Base-by-base conservation (phyloP, 2,888 invertebrate species). In the Xanthia togata region DNA sequence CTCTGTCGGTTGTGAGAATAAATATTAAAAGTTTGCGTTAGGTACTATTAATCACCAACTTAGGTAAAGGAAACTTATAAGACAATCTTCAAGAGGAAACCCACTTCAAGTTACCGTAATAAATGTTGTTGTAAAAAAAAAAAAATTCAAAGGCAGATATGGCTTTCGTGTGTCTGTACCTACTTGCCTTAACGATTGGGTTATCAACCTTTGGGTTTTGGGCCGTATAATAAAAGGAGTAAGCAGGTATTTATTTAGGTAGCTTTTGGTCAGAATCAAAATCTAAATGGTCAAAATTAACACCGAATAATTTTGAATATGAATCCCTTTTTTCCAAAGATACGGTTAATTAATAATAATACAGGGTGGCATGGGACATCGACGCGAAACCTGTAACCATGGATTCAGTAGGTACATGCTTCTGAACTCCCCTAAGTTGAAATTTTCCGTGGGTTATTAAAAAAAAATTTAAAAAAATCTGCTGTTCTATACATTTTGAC, bases 21-120 rank as follows among this genome's bases (percentile, higher is more conserved):
- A 55, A 72, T 60, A 79, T 69, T 55, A 41, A 57, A 53, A 60
- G 12, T 31, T 55, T 69, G 44, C 57, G 53, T 26, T 12, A 64
- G 23, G 2, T 35, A 35, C 4, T 17, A 76, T 41, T 76, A 26
- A 53, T 57, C 41, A 72, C n/a, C 50, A n/a, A 11, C 5, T 14
- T 23, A 55, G 12, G 12, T 55, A 41, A 0, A 59, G 50, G n/a
- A 23, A 60, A 82, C 14, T 44, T n/a, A 5, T 14, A 35, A 38
- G 31, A 31, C 53, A 59, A 59, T 14, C 9, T n/a, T 55, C 9
- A 64, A 68, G 14, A 57, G 6, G n/a, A 67, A 67, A 70, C 12
- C 3, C 14, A 55, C 35, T 53, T 35, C 14, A 41, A 31, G 17
- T n/a, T 55, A 23, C n/a, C 12, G 14, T 35, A 35, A 41, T 53